Base-by-base conservation (phyloP, 2,888 invertebrate genomes). In the Sylvicola fuscatus region DNA sequence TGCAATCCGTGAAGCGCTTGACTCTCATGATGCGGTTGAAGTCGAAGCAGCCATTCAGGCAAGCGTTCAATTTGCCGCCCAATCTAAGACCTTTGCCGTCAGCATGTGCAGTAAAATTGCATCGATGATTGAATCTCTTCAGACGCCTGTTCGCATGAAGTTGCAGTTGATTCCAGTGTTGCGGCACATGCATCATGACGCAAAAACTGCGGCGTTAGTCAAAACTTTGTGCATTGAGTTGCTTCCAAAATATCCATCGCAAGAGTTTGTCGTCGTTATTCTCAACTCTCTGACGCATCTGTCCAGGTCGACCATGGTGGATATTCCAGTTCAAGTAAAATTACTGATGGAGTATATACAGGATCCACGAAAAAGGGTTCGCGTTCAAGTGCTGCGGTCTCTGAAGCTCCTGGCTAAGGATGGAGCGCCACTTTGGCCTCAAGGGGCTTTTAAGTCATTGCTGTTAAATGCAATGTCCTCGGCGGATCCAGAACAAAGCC, bases 21-120 rank as follows among this genome's bases (percentile, higher is more conserved):
- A 95, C 55, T 93, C 95, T 31, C 84, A 89, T 56, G 90, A 97
- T 54, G 77, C 82, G 43, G 87, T 90, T 1, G 97, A 97, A 61
- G 87, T 95, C 21, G 83, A 90, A 54, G 93, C 93, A 32, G 92
- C 95, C 10, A 89, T 95, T 43, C 86, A 81, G 65, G 93, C 93
- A 21, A 87, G 93, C 32, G 79, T 81, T 37, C 80, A 83, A 61
- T 95, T 95, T 68, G 90, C 93, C 16, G 83, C 84, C 12, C 83
- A 89, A 54, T 95, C 93, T 1, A 84, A 82, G 80, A 71, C 82
- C n/a, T 95, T 95, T 68, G 90, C 93, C 2, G 78, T 86, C 14
- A 86, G 86, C 39, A 89, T 95, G 77, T 92, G 90, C 52, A 84
- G 84, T 44, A 92, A 92, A 56, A 75, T 97, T 36, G 83, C 89